A percentile compares a stretch with the other conserved stretches of the same genome.
These are phyloP conservation scores for Drosophila flavopinicola DNA, from an alignment of 2,888 invertebrate species.

Conservation along the genomic window DNA sequence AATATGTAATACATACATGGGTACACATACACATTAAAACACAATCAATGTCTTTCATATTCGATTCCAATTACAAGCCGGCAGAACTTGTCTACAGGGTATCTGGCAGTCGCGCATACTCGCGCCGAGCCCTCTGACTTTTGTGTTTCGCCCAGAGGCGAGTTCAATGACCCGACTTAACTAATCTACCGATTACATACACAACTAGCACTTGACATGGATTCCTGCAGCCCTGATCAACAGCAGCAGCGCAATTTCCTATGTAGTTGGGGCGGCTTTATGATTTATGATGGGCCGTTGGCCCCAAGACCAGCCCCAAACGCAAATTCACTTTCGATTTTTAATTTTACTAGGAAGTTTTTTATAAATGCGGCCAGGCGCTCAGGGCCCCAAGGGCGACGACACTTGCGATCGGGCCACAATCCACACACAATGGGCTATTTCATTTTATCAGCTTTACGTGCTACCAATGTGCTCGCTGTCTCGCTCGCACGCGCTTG, in stretches of 20 bases:
- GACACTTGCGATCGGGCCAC: constrained; percentile 22
- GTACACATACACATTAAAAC: neutral
- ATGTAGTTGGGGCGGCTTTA: constrained; percentile 55
- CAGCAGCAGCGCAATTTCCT: constrained; percentile 65
- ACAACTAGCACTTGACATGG: constrained; percentile 6
- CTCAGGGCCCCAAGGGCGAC: constrained; percentile 53
- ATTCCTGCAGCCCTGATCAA: constrained; percentile 62
- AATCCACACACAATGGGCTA: constrained; percentile 9
- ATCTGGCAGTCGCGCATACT: neutral
- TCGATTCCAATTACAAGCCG: too few species aligned
- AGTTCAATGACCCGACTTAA: constrained; percentile 37
- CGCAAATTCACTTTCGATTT: constrained; percentile 73
- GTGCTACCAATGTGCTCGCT: constrained; percentile 19
- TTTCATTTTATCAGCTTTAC: constrained; percentile 35
- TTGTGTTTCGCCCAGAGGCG: constrained; percentile 3
- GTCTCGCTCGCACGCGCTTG: constrained; percentile 43
- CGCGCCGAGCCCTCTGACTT: neutral
- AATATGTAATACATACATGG: neutral
- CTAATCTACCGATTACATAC: constrained; percentile 19
- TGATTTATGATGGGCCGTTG: constrained; percentile 63
- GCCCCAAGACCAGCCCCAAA: constrained; percentile 7
- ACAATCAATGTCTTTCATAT: neutral
- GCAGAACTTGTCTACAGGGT: constrained; percentile 2
- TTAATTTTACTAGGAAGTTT: constrained; percentile 74
- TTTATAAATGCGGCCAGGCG: constrained; percentile 75